These are phyloP conservation scores for Theretra japonica DNA, from an alignment of 2,888 invertebrate genomes.

Conservation along the genomic window DNA sequence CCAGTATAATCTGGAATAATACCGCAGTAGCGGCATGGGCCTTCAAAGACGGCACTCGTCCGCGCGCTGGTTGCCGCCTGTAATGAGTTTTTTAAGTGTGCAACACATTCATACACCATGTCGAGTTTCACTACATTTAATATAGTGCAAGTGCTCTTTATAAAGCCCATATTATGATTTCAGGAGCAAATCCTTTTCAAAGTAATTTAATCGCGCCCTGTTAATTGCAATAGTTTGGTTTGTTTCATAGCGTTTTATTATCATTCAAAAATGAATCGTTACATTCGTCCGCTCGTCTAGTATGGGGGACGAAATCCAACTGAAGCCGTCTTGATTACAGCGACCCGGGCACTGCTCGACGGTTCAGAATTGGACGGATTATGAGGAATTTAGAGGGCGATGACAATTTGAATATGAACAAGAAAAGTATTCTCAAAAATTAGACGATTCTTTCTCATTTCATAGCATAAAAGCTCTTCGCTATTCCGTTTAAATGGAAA, in stretches of 20 bases:
- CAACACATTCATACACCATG: conserved; percentile 78
- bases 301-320: conserved; percentile 75
- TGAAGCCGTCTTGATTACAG: conserved; percentile 81
- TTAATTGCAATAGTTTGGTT: conserved; percentile 30
- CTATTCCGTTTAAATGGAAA: conserved; percentile 48
- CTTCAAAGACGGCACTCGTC: conserved; percentile 83
- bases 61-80: conserved; percentile 77
- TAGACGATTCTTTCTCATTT: conserved; percentile 61
- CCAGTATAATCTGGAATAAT: conserved; percentile 84
- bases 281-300: conserved; percentile 62
- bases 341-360: conserved; percentile 72
- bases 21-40: conserved; percentile 78
- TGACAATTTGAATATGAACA: conserved; percentile 83
- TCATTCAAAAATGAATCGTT: conserved; percentile 58
- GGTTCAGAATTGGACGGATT: conserved; percentile 83
- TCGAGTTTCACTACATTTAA: conserved; percentile 68
- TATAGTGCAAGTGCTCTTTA: conserved; percentile 62
- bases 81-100: conserved; percentile 83
- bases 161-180: conserved; percentile 45
- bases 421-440: conserved; percentile 73
- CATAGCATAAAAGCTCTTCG: conserved; percentile 42
- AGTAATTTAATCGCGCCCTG: conserved; percentile 18
- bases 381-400: conserved; percentile 82
- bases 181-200: conserved; percentile 29
- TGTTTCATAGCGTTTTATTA: conserved; percentile 38